A percentile compares a stretch with the other conserved stretches of the same genome.
Evolutionary conservation across 2,113 vertebrate species (phyloP).

Genomic region (Struthidea cinerea): DNA sequence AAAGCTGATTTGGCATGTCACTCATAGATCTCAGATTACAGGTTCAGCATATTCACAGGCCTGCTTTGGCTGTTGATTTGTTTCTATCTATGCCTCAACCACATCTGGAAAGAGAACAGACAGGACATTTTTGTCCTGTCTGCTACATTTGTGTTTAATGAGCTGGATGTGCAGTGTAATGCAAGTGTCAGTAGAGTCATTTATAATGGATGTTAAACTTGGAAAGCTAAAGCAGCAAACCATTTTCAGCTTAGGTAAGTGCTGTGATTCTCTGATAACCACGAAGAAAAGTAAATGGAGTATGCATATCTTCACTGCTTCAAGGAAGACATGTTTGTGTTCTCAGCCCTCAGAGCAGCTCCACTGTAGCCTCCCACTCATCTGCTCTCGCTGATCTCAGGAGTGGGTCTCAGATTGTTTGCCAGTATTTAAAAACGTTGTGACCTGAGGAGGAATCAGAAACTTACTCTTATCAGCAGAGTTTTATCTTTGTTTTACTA

Average conservation of each 20-base stretch:
- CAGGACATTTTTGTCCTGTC: neutral
- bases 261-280: neutral
- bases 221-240: neutral
- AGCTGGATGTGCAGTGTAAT: neutral
- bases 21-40: rapidly evolving
- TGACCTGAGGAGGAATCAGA: neutral
- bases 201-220: neutral
- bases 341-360: neutral
- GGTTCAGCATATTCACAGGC: neutral
- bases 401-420: neutral
- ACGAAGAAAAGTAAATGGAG: neutral
- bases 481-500: neutral
- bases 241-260: neutral
- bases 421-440: neutral
- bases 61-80: neutral
- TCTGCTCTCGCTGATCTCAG: neutral
- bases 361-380: neutral
- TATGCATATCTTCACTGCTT: neutral
- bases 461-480: neutral
- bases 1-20: neutral
- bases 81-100: neutral
- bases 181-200: neutral
- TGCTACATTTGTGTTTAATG: neutral
- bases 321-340: neutral
- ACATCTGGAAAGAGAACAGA: neutral